Base-by-base conservation (phyloP, 2,113 vertebrate species). In the Puntigrus tetrazona region DNA sequence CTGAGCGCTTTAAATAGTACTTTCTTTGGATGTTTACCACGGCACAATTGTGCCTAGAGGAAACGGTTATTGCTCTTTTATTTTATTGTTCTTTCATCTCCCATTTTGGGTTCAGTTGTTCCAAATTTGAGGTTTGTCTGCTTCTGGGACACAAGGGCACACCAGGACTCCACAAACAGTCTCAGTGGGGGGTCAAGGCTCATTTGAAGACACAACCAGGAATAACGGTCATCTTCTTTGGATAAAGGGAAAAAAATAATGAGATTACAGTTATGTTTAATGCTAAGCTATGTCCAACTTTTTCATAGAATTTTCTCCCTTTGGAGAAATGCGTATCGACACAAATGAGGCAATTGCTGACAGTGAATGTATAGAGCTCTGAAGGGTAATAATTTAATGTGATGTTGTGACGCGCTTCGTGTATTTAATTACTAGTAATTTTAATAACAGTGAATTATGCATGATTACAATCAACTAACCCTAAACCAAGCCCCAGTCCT, bases 21-120 rank as follows among this genome's bases (percentile, higher is more conserved):
- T 78, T 14, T 78, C 31, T n/a, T 59, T 78, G 50, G 18, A 59
- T 78, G 18, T 72, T 72, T 78, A 57, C n/a, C 27, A 27, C 22
- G 25, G 20, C 50, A 57, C 75, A 78, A n/a, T 78, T 6, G 10
- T 78, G 50, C 75, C 75, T 57, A 38, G 34, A 38, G 74, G 52
- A 38, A 73, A 73, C 14, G 16, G 22, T 27, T 57, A 57, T 34
- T 55, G 74, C 29, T 55, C 47, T 77, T 52, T 55, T 9, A 77
- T 77, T 59, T 7, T 78, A 41, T 59, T 78, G 20, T 22, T 78
- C 70, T 73, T 73, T 73, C 70, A 73, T 73, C 70, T 73, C 70
- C 52, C 10, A 3, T 57, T 59, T 57, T 59, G 31, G 34, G 3
- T 41, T 41, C 4, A 2, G 14, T 59, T 59, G 22, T 25, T 57